These are phyloP conservation scores for Pleuronectes platessa DNA, from an alignment of 2,113 vertebrate species.

Conservation along the genomic window DNA sequence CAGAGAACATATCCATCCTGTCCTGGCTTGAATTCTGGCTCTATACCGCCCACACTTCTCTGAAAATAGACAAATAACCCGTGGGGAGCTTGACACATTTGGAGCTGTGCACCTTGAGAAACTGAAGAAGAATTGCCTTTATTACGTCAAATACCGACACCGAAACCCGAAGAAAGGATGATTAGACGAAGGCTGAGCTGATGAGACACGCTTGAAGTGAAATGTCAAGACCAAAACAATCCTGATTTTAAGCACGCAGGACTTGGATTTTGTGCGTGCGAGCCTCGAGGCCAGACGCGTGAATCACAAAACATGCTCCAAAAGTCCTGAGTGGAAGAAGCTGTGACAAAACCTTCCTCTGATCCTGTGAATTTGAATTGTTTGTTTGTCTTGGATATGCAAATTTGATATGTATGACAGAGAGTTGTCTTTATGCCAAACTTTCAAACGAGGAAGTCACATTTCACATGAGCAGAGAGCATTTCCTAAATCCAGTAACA, in stretches of 20 bases:
- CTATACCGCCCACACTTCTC: slow-evolving; percentile 71
- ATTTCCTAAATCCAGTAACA: neutral
- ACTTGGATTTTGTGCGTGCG: neutral
- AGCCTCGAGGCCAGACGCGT: neutral
- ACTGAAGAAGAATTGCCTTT: slow-evolving; percentile 35
- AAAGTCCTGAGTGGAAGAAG: neutral
- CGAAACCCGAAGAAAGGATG: neutral
- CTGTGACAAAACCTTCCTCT: neutral
- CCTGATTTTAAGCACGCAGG: neutral
- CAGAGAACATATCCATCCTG: slow-evolving; percentile 61
- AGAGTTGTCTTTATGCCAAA: too few species aligned
- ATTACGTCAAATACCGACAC: slow-evolving; percentile 5
- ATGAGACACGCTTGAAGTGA: slow-evolving; percentile 8
- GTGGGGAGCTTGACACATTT: slow-evolving; percentile 64
- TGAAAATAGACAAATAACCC: slow-evolving; percentile 76
- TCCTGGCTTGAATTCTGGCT: slow-evolving; percentile 65
- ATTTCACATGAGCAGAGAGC: neutral
- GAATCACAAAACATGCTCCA: neutral
- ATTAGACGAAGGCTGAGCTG: slow-evolving; percentile 1
- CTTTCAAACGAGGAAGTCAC: neutral
- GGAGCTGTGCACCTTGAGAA: slow-evolving; percentile 66
- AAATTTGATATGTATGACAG: too few species aligned
- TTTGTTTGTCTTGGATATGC: neutral
- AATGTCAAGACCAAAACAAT: slow-evolving; percentile 28
- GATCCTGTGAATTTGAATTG: neutral